A percentile compares a stretch with the other conserved stretches of the same genome.
Evolutionary conservation across 2,797 vertebrate species (phyloP).

Genomic region (Benthosema pterotum): DNA sequence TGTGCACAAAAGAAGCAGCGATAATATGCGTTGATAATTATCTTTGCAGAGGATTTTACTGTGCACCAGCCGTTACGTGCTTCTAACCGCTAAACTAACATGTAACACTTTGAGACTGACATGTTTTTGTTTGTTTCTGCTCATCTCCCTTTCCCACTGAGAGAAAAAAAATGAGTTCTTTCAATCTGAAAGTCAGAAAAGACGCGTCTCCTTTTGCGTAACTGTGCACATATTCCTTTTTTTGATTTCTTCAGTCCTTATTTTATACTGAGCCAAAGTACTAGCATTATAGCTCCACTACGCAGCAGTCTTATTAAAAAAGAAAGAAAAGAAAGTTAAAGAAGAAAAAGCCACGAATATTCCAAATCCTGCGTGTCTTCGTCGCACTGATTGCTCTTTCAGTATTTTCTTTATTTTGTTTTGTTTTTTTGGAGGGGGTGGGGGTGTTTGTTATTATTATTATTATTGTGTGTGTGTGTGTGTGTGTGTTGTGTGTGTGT

Average conservation of each 20-base stretch:
- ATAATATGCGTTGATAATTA: no score
- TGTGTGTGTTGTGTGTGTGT: no score
- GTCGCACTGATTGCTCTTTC: slow-evolving; percentile 67
- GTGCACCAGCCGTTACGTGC: neutral
- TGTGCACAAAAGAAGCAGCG: no score
- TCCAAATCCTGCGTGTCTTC: slow-evolving; percentile 56
- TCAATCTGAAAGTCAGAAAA: no score
- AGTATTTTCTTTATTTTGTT: slow-evolving; percentile 60
- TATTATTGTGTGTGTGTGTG: no score
- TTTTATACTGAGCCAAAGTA: slow-evolving; percentile 81
- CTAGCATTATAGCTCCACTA: slow-evolving; percentile 62
- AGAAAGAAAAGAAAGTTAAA: slow-evolving; percentile 5
- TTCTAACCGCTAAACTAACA: slow-evolving; percentile 38
- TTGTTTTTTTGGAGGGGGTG: neutral
- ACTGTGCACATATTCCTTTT: slow-evolving; percentile 69
- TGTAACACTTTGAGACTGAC: slow-evolving; percentile 41
- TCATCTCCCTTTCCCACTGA: neutral
- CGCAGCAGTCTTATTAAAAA: slow-evolving; percentile 65
- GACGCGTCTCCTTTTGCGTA: slow-evolving; percentile 50
- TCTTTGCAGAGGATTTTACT: no score
- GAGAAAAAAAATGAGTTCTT: slow-evolving; percentile 5
- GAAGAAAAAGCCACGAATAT: slow-evolving; percentile 56
- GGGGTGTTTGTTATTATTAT: no score
- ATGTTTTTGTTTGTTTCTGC: neutral
- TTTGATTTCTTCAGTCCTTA: slow-evolving; percentile 38